Base-by-base conservation (phyloP, 2,888 invertebrate species). In the Ennomos quercinarius region DNA sequence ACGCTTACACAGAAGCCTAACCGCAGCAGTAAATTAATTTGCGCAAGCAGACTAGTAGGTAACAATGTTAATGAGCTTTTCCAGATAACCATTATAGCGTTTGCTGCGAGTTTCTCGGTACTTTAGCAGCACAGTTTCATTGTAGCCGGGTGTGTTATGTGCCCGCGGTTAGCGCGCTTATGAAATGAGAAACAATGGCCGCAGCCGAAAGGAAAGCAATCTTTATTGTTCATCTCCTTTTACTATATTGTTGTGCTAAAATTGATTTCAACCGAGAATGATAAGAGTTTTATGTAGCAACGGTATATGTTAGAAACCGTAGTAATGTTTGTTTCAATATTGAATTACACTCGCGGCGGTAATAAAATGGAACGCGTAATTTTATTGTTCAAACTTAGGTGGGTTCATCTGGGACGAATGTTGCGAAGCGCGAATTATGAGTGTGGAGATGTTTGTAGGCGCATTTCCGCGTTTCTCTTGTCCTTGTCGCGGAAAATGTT, bases 201-300 rank as follows among this genome's bases (percentile, higher is more conserved):
- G 68, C 66, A 72, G 73, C 80, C 74, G 82, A 83, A 80, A 79
- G 78, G 77, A 80, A 79, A 77, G 70, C 78, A 85, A 88, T 88
- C 87, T 88, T 84, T 86, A 88, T 80, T 84, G 81, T 76, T 78
- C 76, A 84, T 83, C 84, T 79, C 71, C 77, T 76, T 83, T 79
- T 80, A 83, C 78, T 83, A 86, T 86, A 84, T 83, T 82, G 78
- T 85, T 77, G 74, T 74, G 77, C 80, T 78, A 69, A 82, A 86
- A 87, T 89, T 85, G 86, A 89, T 86, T 87, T 82, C 72, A 76
- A 79, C 79, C 76, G 73, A 77, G 74, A 80, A 77, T 81, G 85
- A 89, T 89, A 83, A 86, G 81, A 81, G 79, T 81, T 87, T 86
- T 83, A 87, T 84, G 82, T 80, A 70, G 72, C 77, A 89, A 87